Evolutionary conservation across 2,888 invertebrate species (phyloP).

Genomic region (Brachyptera risi): DNA sequence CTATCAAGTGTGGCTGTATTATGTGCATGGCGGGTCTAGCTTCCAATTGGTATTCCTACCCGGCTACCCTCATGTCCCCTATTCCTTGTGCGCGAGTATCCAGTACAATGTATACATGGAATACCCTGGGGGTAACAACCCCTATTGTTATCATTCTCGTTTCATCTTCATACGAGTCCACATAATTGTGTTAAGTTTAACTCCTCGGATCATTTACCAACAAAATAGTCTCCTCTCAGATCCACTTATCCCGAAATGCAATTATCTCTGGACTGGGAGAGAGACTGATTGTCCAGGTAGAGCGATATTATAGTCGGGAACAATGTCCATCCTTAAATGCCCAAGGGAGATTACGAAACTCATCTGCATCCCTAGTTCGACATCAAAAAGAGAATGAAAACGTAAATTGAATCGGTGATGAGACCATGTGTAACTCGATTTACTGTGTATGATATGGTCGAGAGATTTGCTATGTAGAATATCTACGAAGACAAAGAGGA

Average conservation of each 20-base stretch:
- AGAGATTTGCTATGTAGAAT: conserved; percentile 21
- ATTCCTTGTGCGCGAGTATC: neutral
- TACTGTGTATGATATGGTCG: conserved; percentile 32
- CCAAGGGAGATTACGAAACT: neutral
- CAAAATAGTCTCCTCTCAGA: conserved; percentile 25
- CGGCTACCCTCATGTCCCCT: conserved; percentile 8
- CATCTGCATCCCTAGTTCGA: conserved; percentile 25
- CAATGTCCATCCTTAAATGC: neutral
- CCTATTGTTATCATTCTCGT: conserved; percentile 1
- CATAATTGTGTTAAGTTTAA: neutral
- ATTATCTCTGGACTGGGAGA: conserved; percentile 26
- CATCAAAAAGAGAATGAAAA: conserved; percentile 30
- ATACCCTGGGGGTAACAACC: neutral
- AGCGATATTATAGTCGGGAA: neutral
- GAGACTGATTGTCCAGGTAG: conserved; percentile 28
- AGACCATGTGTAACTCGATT: conserved; percentile 28
- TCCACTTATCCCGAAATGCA: conserved; percentile 23
- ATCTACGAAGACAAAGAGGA: too few relatives aligned
- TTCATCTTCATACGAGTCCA: conserved; percentile 3
- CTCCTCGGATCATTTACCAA: conserved; percentile 31
- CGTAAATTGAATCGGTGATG: conserved; percentile 29
- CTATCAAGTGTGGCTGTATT: too few relatives aligned
- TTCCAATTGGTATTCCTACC: too few relatives aligned
- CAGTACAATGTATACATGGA: neutral
- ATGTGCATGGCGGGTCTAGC: too few relatives aligned